Evolutionary conservation across 1,140 invertebrate genomes (phyloP), one percentile per base, ranked within the genome.

Genomic region (Mycetomoellerius zeteki): DNA sequence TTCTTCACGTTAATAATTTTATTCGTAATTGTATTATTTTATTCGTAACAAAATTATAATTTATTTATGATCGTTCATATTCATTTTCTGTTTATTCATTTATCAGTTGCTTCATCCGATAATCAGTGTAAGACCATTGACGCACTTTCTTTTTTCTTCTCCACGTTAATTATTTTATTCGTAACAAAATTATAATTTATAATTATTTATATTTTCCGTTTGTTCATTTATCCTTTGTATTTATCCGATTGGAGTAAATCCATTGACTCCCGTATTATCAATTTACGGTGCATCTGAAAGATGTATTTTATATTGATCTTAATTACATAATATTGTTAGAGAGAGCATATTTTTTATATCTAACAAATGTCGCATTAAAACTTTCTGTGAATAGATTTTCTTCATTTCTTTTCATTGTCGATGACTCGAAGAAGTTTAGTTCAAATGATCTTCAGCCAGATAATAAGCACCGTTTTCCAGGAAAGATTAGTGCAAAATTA

Each of bases 401-500:
- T 37, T 5, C 7, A 10, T 67, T 37, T 21, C 21, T 67, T 67
- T 67, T 1, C 10, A 0, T 21, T 14, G 19, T 19, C 64, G 64
- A 67, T 43, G 64, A 43, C n/a, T 67, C 33, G 64, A 12, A 19
- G 30, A 65, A 65, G 8, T 54, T 54, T 3, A 6, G 4, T 33
- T 7, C 10, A 19, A 67, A 21, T 67, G 33, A 67, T 67, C 2
- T 10, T 43, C 64, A 5, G 64, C 0, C 64, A 19, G n/a, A 67
- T 8, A 6, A n/a, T 43, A 67, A 67, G 33, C 64, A 10, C 7
- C 4, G 33, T 33, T 43, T 37, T 30, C 21, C 33, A 6, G 64
- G 73, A 24, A n/a, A 72, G 62, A 43, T 19, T 33, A 37, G 33
- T 54, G 56, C 30, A 21, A 72, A 33, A 16, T 60, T 71, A 50